Conservation (phyloP, 2,888 invertebrate genomes). For the Philereme transversata region DNA sequence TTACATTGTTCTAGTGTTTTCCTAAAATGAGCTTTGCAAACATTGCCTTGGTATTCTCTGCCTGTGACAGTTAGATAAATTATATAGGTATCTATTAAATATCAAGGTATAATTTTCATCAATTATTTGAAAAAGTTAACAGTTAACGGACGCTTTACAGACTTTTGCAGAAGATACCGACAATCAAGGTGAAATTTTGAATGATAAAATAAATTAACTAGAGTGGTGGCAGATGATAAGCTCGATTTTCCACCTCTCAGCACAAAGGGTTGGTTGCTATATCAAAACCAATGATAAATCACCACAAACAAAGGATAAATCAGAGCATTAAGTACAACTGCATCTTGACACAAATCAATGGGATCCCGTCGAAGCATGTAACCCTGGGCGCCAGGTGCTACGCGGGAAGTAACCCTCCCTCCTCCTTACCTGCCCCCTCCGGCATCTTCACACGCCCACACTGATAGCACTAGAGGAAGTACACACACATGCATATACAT, state of each 20-base stretch:
- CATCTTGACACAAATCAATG: constrained; percentile 78
- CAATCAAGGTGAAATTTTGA: too few species aligned
- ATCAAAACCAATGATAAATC: constrained; percentile 18
- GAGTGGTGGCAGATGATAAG: neutral
- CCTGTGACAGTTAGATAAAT: too few species aligned
- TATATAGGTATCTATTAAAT: too few species aligned
- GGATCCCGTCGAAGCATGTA: constrained; percentile 71
- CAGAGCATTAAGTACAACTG: constrained; percentile 60
- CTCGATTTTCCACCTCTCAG: neutral
- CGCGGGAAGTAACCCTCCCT: constrained; percentile 70
- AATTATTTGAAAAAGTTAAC: too few species aligned
- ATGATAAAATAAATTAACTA: neutral
- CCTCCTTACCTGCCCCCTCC: constrained; percentile 34
- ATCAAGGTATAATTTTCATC: too few species aligned
- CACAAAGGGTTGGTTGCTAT: neutral
- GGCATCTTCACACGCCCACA: constrained; percentile 56
- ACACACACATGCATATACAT: constrained; percentile 47
- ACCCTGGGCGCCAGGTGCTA: constrained; percentile 81
- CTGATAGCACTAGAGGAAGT: constrained; percentile 59
- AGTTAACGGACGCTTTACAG: too few species aligned
- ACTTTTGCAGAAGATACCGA: too few species aligned
- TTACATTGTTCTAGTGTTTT: constrained; percentile 50
- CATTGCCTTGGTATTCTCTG: neutral
- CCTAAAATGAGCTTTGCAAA: constrained; percentile 44
- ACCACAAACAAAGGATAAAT: constrained; percentile 62